Evolutionary conservation across 2,888 invertebrate genomes (phyloP), one percentile per base, ranked within the genome.

Genomic region (Drosophila incognita): DNA sequence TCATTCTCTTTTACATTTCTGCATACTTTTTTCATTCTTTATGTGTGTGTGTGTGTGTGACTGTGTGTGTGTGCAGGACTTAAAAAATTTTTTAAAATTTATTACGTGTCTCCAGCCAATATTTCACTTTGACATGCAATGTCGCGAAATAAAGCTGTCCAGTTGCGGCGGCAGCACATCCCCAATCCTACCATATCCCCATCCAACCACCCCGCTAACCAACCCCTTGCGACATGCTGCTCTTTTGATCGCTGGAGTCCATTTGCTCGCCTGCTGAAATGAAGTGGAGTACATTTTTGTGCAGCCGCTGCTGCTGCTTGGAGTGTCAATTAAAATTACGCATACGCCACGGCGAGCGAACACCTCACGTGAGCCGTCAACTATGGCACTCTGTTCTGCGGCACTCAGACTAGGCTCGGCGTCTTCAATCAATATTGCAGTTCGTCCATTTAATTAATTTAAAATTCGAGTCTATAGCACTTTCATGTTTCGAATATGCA

Each of bases 31-130:
- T 60, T 38, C 46, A 15, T 24, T 58, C 40, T 51, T 54, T 69
- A 24, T 40, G 27, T n/a, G 24, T 42, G 56, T 58, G 33, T 35
- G 65, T 68, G 48, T 24, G 31, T 18, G 27, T 27, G n/a, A n/a
- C 73, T 33, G 40, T 13, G 31, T 36, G 52, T 60, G 40, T 33
- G 64, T 71, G 83, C 76, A 77, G 81, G 70, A 73, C 74, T 77
- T 81, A 83, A 82, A 83, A 85, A 80, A 76, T 81, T 87, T 86
- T 81, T 82, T 90, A 67, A 91, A 92, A 92, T 92, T 92, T 92
- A 92, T 92, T 91, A 92, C 92, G 88, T 91, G 89, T 91, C 91
- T 92, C 89, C 89, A 89, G 91, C 91, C 91, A 92, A 92, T 92
- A 92, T 92, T 91, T 92, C 92, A 92, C 91, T 90, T 91, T 91